These are phyloP conservation scores for Astyanax mexicanus DNA, from an alignment of 2,797 vertebrate species.

Conservation along the genomic window DNA sequence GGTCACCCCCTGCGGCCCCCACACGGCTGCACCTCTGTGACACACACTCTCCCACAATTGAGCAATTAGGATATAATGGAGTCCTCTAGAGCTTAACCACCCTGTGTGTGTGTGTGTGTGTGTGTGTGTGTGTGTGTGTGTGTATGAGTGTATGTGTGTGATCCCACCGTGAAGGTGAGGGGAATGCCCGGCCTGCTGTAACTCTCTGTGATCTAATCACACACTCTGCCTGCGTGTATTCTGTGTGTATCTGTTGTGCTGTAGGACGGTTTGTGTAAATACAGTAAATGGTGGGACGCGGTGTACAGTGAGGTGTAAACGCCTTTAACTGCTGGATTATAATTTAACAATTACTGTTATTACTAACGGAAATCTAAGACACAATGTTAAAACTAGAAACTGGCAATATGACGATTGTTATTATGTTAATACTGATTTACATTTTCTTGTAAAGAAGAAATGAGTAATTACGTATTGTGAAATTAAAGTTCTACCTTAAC, in stretches of 20 bases:
- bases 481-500: no score
- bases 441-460: no score
- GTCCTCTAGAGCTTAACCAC: constrained; percentile 63
- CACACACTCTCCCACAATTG: constrained; percentile 81
- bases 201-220: neutral
- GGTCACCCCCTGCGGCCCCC: constrained; percentile 61
- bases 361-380: no score
- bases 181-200: neutral
- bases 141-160: constrained; percentile 46
- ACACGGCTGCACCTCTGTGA: constrained; percentile 73
- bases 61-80: constrained; percentile 81
- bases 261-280: neutral
- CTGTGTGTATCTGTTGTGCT: neutral
- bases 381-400: no score
- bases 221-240: neutral
- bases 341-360: no score
- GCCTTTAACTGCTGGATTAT: neutral
- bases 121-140: no score
- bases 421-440: no score
- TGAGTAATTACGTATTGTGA: no score
- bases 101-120: constrained; percentile 18
- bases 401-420: no score
- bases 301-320: neutral
- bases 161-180: constrained; percentile 45
- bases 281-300: neutral